Percentiles rank a stretch among this genome's conserved stretches.
These are phyloP conservation scores for Agelas oroides DNA, from an alignment of 37 sponge, comb jelly and placozoan genomes.

Conservation along the genomic window DNA sequence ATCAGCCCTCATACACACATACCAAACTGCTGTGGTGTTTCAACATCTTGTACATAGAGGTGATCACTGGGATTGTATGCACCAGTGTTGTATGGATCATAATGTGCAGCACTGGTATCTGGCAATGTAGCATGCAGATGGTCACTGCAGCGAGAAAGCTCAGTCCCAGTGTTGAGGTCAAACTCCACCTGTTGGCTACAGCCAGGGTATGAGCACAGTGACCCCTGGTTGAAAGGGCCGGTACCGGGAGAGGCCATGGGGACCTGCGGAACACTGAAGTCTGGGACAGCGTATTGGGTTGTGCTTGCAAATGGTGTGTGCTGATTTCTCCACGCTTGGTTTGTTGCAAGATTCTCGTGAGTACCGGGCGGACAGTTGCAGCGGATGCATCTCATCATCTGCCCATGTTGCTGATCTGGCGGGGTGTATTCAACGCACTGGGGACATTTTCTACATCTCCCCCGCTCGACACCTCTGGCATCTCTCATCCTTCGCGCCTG, in stretches of 20 bases:
- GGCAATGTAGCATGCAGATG: not conserved
- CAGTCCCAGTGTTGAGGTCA: slow-evolving; percentile 58
- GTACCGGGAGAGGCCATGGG: not conserved
- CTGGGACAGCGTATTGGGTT: not conserved
- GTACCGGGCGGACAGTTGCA: slow-evolving; percentile 44
- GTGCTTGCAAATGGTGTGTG: not conserved
- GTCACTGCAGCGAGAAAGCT: slow-evolving; percentile 18
- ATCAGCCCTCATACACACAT: no score
- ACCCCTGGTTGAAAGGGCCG: not conserved
- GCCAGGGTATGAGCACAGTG: not conserved
- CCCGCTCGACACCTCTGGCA: slow-evolving; percentile 37
- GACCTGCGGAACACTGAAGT: not conserved
- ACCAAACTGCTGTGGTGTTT: no score
- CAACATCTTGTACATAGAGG: no score
- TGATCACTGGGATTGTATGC: not conserved
- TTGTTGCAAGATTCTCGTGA: slow-evolving; percentile 1
- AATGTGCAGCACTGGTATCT: no score
- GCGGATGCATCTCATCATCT: not conserved
- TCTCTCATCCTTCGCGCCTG: slow-evolving; percentile 24
- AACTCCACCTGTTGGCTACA: slow-evolving; percentile 45
- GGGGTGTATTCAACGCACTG: slow-evolving; percentile 16
- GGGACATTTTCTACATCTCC: slow-evolving; percentile 43
- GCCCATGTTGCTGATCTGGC: not conserved
- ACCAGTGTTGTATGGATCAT: not conserved
- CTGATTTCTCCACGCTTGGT: not conserved